phyloP scores from a whole-genome alignment of 2,888 invertebrate species.

The Napeogenes inachia region DNA sequence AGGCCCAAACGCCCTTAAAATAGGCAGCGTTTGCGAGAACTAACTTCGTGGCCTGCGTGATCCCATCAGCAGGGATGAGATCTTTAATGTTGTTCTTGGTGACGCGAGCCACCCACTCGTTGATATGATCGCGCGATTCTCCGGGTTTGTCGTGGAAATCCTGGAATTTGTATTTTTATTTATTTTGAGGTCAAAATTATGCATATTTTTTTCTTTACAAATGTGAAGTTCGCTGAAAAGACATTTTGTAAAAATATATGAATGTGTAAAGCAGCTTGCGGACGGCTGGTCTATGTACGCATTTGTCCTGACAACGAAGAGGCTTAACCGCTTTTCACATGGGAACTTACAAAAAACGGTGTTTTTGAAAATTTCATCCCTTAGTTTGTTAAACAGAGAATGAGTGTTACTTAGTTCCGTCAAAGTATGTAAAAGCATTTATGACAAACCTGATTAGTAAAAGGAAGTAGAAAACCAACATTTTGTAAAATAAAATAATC shows the following conservation, averaged over 20 bases:
- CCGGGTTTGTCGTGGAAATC: constrained; percentile 81
- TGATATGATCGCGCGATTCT: constrained; percentile 80
- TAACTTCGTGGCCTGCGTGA: constrained; percentile 80
- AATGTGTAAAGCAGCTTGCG: no score
- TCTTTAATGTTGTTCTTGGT: constrained; percentile 88
- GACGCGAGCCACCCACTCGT: constrained; percentile 85
- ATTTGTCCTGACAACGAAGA: no score
- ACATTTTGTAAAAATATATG: neutral
- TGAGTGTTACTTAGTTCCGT: no score
- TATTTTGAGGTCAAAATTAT: neutral
- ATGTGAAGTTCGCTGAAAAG: neutral
- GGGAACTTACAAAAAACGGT: no score
- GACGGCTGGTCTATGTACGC: no score
- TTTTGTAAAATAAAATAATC: no score
- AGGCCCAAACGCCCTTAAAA: constrained; percentile 92
- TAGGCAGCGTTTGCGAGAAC: constrained; percentile 92
- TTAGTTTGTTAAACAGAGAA: no score
- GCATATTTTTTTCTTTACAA: neutral
- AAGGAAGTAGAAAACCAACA: no score
- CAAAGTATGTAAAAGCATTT: no score
- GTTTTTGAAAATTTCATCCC: no score
- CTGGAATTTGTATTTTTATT: constrained; percentile 41
- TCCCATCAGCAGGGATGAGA: constrained; percentile 80
- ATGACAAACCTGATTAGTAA: no score
- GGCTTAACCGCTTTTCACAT: no score